Conservation (phyloP, 1,140 invertebrate species). For the Notospermus geniculatus region DNA sequence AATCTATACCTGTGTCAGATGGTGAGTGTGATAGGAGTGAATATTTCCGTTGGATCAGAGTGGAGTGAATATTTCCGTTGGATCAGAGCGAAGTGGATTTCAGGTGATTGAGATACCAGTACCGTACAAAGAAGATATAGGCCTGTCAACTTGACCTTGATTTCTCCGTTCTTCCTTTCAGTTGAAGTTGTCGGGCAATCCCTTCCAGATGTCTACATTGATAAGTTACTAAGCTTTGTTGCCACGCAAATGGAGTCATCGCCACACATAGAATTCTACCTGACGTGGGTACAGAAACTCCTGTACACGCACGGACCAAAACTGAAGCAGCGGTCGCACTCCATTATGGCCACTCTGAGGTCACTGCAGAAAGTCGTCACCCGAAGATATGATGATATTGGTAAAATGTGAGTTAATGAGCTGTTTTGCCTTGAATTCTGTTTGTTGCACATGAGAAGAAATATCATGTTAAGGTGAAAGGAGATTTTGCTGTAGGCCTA, state of each 20-base stretch:
- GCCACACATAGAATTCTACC: too few relatives aligned
- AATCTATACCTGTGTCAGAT: too few relatives aligned
- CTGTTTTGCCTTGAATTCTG: not conserved
- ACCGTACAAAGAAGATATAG: conserved; percentile 72
- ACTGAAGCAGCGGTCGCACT: conserved; percentile 57
- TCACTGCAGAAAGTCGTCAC: conserved; percentile 75
- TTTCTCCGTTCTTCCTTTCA: too few relatives aligned
- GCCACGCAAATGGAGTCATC: too few relatives aligned
- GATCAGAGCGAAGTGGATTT: too few relatives aligned
- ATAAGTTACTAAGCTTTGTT: too few relatives aligned
- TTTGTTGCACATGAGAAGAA: not conserved
- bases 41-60: too few relatives aligned
- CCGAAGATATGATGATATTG: conserved; percentile 74
- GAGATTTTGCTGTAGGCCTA: not conserved
- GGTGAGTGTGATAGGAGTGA: too few relatives aligned
- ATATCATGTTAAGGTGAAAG: not conserved
- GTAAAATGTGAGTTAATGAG: conserved; percentile 74
- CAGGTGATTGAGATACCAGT: conserved; percentile 78
- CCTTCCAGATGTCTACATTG: too few relatives aligned
- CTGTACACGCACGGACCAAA: conserved; percentile 64
- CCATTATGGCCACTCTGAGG: conserved; percentile 65
- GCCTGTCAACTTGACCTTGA: too few relatives aligned
- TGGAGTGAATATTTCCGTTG: too few relatives aligned
- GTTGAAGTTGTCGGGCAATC: too few relatives aligned
- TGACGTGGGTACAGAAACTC: conserved; percentile 73